A percentile compares a stretch with the other conserved stretches of the same genome.
Conservation (phyloP, 2,113 vertebrate genomes). For the Pteropus alecto region DNA sequence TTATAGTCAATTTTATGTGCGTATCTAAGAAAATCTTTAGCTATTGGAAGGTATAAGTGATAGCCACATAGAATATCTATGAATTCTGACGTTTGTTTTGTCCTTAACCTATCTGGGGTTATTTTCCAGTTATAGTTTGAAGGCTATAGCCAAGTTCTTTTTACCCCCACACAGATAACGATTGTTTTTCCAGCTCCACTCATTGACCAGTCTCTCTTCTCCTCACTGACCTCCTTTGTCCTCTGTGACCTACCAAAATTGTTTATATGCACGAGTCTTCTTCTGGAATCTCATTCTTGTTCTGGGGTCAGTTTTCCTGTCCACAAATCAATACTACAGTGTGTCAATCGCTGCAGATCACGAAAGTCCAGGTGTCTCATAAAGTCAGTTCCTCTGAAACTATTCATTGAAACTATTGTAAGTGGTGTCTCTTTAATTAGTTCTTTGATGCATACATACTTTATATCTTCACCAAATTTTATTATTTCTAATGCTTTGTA, state of each 20-base stretch:
- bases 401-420: neutral
- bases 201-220: neutral
- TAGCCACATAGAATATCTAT: neutral
- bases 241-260: neutral
- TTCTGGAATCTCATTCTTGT: neutral
- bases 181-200: neutral
- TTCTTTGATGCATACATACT: neutral
- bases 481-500: neutral
- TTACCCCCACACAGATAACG: neutral
- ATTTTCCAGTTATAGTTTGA: neutral
- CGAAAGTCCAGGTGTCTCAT: neutral
- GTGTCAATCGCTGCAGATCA: neutral
- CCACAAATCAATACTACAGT: no score
- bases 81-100: neutral
- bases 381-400: neutral
- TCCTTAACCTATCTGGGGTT: neutral
- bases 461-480: neutral
- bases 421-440: neutral
- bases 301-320: neutral
- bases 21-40: neutral
- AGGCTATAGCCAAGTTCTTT: neutral
- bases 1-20: neutral
- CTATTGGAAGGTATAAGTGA: neutral
- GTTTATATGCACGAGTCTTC: neutral
- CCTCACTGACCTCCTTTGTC: neutral